Evolutionary conservation across 2,888 invertebrate genomes (phyloP).

Genomic region (Drosophila demipolita): DNA sequence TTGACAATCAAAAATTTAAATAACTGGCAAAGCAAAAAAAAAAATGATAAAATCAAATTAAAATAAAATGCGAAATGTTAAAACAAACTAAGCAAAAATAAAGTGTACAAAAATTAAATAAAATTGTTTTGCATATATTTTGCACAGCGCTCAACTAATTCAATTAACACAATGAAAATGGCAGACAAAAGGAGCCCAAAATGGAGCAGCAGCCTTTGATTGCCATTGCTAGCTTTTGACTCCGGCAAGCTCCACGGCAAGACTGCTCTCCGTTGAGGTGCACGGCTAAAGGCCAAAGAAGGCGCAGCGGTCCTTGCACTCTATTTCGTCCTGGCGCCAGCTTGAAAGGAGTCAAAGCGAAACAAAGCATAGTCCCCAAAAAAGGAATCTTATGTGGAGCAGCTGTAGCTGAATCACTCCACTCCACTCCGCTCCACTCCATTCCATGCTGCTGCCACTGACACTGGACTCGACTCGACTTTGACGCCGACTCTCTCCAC

Average conservation of each 20-base stretch:
- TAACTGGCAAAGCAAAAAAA: constrained; percentile 40
- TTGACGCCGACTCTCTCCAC: neutral
- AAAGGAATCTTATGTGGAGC: constrained; percentile 49
- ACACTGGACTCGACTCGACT: constrained; percentile 43
- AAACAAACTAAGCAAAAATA: constrained; percentile 6
- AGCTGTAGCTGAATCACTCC: constrained; percentile 13
- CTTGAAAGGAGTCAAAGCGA: constrained; percentile 24
- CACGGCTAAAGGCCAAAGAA: constrained; percentile 58
- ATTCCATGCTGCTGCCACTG: constrained; percentile 42
- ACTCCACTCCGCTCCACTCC: constrained; percentile 10
- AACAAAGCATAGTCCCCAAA: constrained; percentile 50
- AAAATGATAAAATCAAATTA: constrained; percentile 68
- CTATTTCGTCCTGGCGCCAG: constrained; percentile 31
- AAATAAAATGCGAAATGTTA: constrained; percentile 16
- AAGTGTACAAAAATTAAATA: constrained; percentile 30
- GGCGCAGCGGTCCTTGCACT: constrained; percentile 75
- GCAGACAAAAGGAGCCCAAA: constrained; percentile 48
- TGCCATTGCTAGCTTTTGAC: constrained; percentile 21
- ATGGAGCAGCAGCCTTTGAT: constrained; percentile 49
- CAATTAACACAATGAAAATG: constrained; percentile 72
- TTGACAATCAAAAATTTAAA: constrained; percentile 60
- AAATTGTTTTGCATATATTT: constrained; percentile 60
- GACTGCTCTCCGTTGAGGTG: constrained; percentile 56
- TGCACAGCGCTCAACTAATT: constrained; percentile 62
- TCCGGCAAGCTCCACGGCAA: constrained; percentile 4